Evolutionary conservation across 1,140 invertebrate species (phyloP).

Genomic region (Drosophila lowei): DNA sequence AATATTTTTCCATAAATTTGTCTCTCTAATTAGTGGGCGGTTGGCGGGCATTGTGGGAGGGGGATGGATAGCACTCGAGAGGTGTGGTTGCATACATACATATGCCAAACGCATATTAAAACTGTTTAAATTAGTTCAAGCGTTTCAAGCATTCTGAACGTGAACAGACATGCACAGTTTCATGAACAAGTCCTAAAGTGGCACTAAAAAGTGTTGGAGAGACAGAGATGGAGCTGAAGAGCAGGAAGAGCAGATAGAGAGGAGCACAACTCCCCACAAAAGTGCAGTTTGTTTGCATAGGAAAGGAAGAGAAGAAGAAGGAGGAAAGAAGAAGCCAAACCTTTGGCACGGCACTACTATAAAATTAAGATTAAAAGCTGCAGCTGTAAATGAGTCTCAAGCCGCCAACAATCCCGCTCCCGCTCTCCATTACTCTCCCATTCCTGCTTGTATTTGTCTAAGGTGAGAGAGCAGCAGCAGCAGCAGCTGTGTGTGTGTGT

Average conservation of each 20-base stretch:
- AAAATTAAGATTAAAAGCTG: constrained; percentile 79
- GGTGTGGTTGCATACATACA: constrained; percentile 29
- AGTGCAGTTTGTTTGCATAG: constrained; percentile 30
- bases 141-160: constrained; percentile 29
- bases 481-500: constrained; percentile 57
- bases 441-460: constrained; percentile 47
- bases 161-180: constrained; percentile 19
- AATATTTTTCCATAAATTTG: constrained; percentile 34
- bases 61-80: too few species aligned
- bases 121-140: constrained; percentile 66
- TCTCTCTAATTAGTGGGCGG: constrained; percentile 42
- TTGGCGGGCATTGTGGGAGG: not conserved
- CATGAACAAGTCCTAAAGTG: constrained; percentile 29
- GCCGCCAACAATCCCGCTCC: not conserved
- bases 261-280: constrained; percentile 7
- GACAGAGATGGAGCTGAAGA: constrained; percentile 24
- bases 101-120: constrained; percentile 56
- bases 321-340: constrained; percentile 20
- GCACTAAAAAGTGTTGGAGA: constrained; percentile 61
- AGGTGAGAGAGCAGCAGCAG: constrained; percentile 43
- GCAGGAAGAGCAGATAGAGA: not conserved
- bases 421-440: constrained; percentile 14
- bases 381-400: constrained; percentile 53
- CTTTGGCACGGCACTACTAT: constrained; percentile 60
- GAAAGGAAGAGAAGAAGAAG: not conserved